Evolutionary conservation across 1,140 invertebrate species (phyloP).

Genomic region (Linepithema humile): DNA sequence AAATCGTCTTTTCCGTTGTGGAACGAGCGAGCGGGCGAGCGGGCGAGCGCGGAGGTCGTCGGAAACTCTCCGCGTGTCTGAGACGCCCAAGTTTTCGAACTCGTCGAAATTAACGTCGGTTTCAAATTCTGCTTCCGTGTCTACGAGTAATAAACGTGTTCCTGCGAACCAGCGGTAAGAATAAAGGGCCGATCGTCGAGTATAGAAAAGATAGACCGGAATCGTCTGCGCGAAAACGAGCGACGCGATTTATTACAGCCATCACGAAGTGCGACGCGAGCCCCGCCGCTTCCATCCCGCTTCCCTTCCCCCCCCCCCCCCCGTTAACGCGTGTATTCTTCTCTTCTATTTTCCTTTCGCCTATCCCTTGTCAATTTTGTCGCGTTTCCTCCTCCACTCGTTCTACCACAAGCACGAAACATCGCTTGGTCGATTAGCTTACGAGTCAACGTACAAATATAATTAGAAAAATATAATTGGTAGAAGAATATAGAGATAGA

Average conservation of each 20-base stretch:
- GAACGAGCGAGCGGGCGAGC: too few relatives aligned
- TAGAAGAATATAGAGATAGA: slow-evolving; percentile 85
- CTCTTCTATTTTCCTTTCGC: slow-evolving; percentile 8
- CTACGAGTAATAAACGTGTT: background rate
- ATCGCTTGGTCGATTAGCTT: slow-evolving; percentile 80
- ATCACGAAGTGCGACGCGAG: slow-evolving; percentile 45
- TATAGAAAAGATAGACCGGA: slow-evolving; percentile 47
- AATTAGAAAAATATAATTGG: slow-evolving; percentile 85
- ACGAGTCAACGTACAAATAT: slow-evolving; percentile 84
- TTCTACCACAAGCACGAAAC: slow-evolving; percentile 76
- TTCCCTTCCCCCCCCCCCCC: background rate
- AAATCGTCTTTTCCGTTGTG: background rate
- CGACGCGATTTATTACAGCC: slow-evolving; percentile 32
- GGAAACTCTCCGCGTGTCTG: background rate
- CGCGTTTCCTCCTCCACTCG: slow-evolving; percentile 33
- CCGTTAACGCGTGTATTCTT: background rate
- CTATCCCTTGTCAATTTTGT: slow-evolving; percentile 22
- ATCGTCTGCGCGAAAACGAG: slow-evolving; percentile 40
- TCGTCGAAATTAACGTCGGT: background rate
- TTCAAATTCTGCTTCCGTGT: background rate
- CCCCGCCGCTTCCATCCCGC: slow-evolving; percentile 41
- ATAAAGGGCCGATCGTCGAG: slow-evolving; percentile 20
- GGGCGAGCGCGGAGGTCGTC: background rate
- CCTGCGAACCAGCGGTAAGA: background rate
- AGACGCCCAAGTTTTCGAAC: background rate